phyloP scores from a whole-genome alignment of 2,113 vertebrate genomes.

The Barbus barbus region DNA sequence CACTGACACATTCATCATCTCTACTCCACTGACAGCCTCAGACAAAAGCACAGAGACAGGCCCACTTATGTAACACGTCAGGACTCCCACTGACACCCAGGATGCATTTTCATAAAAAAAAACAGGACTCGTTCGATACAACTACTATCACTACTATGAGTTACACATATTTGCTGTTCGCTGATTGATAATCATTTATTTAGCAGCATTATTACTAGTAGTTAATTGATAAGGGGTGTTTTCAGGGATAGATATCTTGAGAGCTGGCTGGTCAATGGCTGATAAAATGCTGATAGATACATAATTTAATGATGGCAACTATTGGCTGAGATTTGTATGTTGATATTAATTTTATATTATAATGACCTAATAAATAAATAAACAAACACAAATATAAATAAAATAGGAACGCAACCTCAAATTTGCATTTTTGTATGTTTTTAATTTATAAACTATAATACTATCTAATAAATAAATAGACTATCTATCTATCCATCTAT shows the following conservation, averaged over 20 bases:
- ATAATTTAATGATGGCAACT: not conserved
- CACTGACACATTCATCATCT: constrained; percentile 49
- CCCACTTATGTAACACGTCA: constrained; percentile 44
- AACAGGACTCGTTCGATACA: constrained; percentile 8
- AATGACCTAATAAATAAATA: not conserved
- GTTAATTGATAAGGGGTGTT: not conserved
- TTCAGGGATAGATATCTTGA: not conserved
- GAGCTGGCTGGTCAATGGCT: not conserved
- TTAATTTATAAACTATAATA: too few relatives aligned
- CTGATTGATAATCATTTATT: not conserved
- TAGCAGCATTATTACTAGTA: not conserved
- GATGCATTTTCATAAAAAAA: constrained; percentile 20
- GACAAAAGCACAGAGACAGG: constrained; percentile 41
- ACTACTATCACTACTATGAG: not conserved
- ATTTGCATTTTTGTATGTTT: too few relatives aligned
- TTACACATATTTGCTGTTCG: not conserved
- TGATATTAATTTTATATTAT: not conserved
- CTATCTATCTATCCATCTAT: too few relatives aligned
- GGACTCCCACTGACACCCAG: constrained; percentile 25
- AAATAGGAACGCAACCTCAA: too few relatives aligned
- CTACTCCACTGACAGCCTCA: constrained; percentile 36
- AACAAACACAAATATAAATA: not conserved
- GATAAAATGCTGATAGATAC: not conserved
- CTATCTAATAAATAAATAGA: too few relatives aligned
- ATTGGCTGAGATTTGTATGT: not conserved